A percentile compares a stretch with the other conserved stretches of the same genome.
Evolutionary conservation across 2,888 invertebrate genomes (phyloP).

Genomic region (Pammene fasciana): DNA sequence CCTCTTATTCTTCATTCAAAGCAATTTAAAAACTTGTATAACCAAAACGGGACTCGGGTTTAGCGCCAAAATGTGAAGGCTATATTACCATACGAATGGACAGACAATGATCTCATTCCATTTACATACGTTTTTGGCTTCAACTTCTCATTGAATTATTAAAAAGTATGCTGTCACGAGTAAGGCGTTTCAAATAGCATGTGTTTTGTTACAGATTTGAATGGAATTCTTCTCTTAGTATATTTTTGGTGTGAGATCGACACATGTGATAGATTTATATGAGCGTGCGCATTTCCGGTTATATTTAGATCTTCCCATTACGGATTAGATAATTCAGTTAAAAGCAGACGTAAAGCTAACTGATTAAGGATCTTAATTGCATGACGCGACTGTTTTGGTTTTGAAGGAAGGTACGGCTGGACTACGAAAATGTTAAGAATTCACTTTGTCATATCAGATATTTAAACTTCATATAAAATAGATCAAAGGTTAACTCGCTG

Average conservation of each 20-base stretch:
- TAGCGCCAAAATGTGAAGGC: conserved; percentile 42
- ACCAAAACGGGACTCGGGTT: conserved; percentile 28
- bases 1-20: conserved; percentile 1
- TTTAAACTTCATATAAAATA: neutral
- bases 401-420: conserved; percentile 7
- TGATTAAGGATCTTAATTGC: neutral
- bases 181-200: conserved; percentile 10
- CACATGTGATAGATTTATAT: conserved; percentile 16
- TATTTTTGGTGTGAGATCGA: conserved; percentile 24
- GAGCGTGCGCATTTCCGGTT: conserved; percentile 19
- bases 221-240: conserved; percentile 16
- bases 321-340: neutral
- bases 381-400: neutral
- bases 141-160: conserved; percentile 16
- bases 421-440: neutral
- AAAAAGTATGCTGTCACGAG: conserved; percentile 19
- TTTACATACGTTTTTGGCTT: conserved; percentile 67
- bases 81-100: conserved; percentile 46
- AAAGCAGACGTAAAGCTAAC: conserved; percentile 1
- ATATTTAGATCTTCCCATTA: conserved; percentile 22
- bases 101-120: conserved; percentile 70
- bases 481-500: neutral
- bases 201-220: conserved; percentile 8
- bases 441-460: neutral
- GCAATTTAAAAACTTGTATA: conserved; percentile 23